These are phyloP conservation scores for Myiozetetes cayanensis DNA, from an alignment of 2,113 vertebrate genomes.

Conservation along the genomic window DNA sequence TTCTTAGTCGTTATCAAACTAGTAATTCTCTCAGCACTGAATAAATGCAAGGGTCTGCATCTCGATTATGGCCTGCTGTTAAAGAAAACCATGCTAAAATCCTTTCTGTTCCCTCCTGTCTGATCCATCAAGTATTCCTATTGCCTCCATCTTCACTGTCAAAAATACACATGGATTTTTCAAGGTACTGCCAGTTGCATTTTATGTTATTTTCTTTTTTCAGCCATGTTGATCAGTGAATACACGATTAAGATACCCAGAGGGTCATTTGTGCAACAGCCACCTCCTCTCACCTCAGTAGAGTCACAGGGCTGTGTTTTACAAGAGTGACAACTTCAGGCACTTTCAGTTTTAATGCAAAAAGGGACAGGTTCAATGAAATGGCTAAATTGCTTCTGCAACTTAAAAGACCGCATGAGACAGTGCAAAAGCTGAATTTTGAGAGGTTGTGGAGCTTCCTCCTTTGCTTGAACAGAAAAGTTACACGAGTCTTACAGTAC, in stretches of 20 bases:
- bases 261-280: background rate
- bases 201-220: background rate
- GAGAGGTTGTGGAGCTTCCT: background rate
- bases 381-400: background rate
- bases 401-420: background rate
- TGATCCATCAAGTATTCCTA: constrained; percentile 43
- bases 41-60: constrained; percentile 73
- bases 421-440: background rate
- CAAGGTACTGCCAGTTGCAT: background rate
- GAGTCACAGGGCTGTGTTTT: background rate
- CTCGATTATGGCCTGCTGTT: constrained; percentile 80
- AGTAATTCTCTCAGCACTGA: constrained; percentile 82
- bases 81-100: constrained; percentile 72
- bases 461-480: background rate
- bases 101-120: constrained; percentile 53
- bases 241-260: background rate
- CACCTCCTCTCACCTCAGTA: background rate
- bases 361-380: background rate
- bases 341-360: background rate
- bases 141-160: constrained; percentile 17
- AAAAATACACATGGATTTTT: background rate
- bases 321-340: background rate
- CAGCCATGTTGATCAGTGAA: constrained; percentile 3
- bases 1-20: constrained; percentile 83
- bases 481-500: background rate